Evolutionary conservation across 2,113 vertebrate species (phyloP), one percentile per base, ranked within the genome.

Genomic region (Silurus meridionalis): DNA sequence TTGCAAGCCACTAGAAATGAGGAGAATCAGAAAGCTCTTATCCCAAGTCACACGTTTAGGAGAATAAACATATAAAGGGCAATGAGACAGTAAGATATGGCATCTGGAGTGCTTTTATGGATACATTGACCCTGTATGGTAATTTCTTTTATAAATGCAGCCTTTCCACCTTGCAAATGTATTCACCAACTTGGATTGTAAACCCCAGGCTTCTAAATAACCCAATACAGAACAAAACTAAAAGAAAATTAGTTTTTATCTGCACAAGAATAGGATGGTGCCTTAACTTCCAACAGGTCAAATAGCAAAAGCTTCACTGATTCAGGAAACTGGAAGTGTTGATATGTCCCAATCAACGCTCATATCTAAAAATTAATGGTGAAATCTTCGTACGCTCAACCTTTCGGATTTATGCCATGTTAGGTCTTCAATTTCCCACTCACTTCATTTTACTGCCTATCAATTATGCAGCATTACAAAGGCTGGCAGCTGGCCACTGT

Each of bases 1-100:
- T 93, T 93, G 91, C 89, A 87, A 79, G 87, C 85, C 85, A 88
- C 84, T 23, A 89, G 82, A 91, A 86, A 63, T 4, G 78, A 82
- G 89, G n/a, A 52, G 48, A 37, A n/a, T 23, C 61, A 52, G 21
- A 5, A 74, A 74, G 82, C 75, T 74, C 17, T 83, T 71, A 46
- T 77, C 5, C n/a, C 25, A 37, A 28, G 61, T 57, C 52, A 71
- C 23, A 71, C 5, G 4, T 25, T 50, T 25, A 57, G 50, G 9
- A 63, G 83, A 46, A 55, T n/a, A 14, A 2, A 50, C 28, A 71
- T 5, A 74, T 19, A 52, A 74, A 13, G 37, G 5, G 48, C 37
- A 72, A 4, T 14, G 28, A 37, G 66, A 15, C 67, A 67, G 17
- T 71, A 17, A 71, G 37, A 69, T 37, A 28, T 69, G 25, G 25